A percentile compares a stretch with the other conserved stretches of the same genome.
Conservation (phyloP, 2,113 vertebrate genomes). For the Mirza zaza region DNA sequence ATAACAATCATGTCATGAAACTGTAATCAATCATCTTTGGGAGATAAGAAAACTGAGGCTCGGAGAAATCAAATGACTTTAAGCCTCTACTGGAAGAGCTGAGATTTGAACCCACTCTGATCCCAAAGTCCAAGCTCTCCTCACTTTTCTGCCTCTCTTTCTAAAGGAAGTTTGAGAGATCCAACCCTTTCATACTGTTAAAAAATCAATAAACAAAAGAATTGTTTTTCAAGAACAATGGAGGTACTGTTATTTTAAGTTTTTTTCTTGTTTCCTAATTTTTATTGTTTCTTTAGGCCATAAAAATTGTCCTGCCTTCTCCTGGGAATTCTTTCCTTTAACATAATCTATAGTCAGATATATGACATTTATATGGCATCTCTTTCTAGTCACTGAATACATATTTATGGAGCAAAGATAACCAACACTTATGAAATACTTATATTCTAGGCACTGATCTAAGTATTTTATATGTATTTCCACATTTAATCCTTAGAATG, state of each 20-base stretch:
- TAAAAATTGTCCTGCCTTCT: background rate
- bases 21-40: background rate
- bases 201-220: constrained; percentile 7
- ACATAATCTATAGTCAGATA: background rate
- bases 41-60: background rate
- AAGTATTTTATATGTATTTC: background rate
- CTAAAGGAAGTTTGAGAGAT: constrained; percentile 18
- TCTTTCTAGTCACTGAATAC: background rate
- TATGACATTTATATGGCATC: background rate
- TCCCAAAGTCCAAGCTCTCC: background rate
- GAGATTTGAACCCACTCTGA: background rate
- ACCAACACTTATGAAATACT: constrained; percentile 2
- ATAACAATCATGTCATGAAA: background rate
- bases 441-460: background rate
- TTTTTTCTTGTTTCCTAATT: background rate
- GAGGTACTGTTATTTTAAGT: background rate
- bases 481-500: background rate
- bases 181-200: background rate
- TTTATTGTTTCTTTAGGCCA: background rate
- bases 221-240: background rate
- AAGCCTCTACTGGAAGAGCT: background rate
- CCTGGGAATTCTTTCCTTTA: constrained; percentile 26
- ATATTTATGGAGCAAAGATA: background rate
- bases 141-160: background rate
- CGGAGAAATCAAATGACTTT: background rate